Base-by-base conservation (phyloP, 2,797 vertebrate species). In the Rousettus madagascariensis region DNA sequence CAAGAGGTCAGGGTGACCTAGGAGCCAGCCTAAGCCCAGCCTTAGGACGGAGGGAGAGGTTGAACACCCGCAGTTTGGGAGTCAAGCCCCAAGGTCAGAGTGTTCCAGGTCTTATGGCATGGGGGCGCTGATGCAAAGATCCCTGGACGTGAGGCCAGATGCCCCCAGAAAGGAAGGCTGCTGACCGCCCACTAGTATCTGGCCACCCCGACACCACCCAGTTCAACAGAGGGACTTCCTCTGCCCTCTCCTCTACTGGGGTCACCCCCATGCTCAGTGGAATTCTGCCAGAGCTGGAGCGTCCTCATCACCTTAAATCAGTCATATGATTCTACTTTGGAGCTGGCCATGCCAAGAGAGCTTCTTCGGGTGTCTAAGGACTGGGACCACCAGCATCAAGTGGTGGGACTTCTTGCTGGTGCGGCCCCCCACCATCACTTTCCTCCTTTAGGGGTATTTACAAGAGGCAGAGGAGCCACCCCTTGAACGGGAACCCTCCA, bases 351-450 rank as follows among this genome's bases (percentile, higher is more conserved):
- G 17, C 69, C 26, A 28, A 46, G 30, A 71, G 82, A 30, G 20
- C 24, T 8, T 49, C 69, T n/a, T 65, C 10, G 11, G 33, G 17
- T 36, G 74, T 71, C 38, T 24, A n/a, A 87, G 79, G 61, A 63
- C 11, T 0, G 15, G 51, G 26, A 49, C 71, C 28, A 65, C 46
- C 26, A 2, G 51, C 19, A 26, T 13, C 0, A 30, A 69, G 26
- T 51, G 65, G 7, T 0, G 8, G 55, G 19, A 8, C 49, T 91
- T 65, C 3, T 2, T 38, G 4, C 3, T 8, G 63, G 41, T 4
- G 1, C 0, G 9, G 10, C 12, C 30, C 17, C 5, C 15, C 3
- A 10, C 22, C 5, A 53, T 17, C 28, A 7, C 6, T 6, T 43
- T 69, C 66, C 28, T 86, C 43, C 68, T 28, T 17, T 4, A 19